Evolutionary conservation across 2,113 vertebrate genomes (phyloP).

Genomic region (Mellivora capensis): DNA sequence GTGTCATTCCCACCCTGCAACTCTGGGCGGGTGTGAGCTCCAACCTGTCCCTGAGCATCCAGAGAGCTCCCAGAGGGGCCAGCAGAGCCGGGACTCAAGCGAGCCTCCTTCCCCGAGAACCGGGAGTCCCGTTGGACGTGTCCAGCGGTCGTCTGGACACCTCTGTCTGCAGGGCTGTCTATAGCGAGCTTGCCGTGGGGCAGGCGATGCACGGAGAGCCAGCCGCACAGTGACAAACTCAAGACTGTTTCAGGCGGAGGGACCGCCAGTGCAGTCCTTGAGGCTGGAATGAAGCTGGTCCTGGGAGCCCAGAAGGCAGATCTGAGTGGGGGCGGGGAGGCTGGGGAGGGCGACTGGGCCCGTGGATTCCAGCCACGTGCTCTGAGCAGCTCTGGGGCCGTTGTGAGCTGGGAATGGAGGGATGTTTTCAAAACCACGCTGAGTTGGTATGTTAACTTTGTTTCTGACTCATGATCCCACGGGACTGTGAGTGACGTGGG

Average conservation of each 20-base stretch:
- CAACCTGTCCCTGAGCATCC: not conserved
- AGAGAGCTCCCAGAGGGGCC: not conserved
- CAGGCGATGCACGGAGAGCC: accelerated
- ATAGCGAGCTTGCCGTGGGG: too few relatives aligned
- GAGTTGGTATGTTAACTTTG: not conserved
- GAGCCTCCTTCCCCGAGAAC: too few relatives aligned
- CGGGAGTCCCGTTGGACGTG: accelerated
- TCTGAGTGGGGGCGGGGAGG: accelerated
- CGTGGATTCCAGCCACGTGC: accelerated
- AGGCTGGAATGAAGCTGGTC: not conserved
- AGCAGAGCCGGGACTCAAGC: not conserved
- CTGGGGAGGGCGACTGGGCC: not conserved
- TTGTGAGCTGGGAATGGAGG: not conserved
- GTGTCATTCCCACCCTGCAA: accelerated
- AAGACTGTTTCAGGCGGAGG: accelerated
- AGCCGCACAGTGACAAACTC: accelerated
- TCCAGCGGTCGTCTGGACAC: accelerated
- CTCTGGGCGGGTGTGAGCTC: not conserved
- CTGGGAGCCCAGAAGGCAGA: not conserved
- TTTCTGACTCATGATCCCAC: not conserved
- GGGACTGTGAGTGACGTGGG: not conserved
- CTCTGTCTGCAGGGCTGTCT: accelerated
- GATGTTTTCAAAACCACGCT: not conserved
- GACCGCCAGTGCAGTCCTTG: not conserved
- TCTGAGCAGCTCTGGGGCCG: accelerated